phyloP scores from a whole-genome alignment of 2,797 vertebrate species.

The Leptodactylus fallax region DNA sequence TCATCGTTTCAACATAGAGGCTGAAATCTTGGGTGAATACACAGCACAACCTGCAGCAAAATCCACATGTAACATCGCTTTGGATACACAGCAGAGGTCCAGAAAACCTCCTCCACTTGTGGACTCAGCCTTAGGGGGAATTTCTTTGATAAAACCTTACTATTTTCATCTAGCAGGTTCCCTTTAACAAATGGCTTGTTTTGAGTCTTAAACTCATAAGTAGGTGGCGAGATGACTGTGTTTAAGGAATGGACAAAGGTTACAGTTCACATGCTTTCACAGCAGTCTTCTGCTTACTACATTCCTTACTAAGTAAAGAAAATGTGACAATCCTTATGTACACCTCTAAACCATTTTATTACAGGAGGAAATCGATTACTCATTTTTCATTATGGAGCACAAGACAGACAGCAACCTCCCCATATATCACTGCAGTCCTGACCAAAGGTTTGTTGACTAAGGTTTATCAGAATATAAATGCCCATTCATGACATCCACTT shows the following conservation, averaged over 20 bases:
- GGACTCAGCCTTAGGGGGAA: not conserved
- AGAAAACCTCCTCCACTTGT: too few species aligned
- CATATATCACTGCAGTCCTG: not conserved
- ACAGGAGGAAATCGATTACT: not conserved
- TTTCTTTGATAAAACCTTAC: not conserved
- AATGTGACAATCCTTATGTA: not conserved
- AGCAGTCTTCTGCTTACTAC: slow-evolving; percentile 44
- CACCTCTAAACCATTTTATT: not conserved
- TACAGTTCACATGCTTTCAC: slow-evolving; percentile 52
- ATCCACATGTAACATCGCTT: too few species aligned
- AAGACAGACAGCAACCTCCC: not conserved
- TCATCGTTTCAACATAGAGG: too few species aligned
- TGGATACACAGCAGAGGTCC: too few species aligned
- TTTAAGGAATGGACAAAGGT: slow-evolving; percentile 30
- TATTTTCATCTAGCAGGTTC: not conserved
- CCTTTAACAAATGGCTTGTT: not conserved
- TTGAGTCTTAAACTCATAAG: slow-evolving; percentile 5
- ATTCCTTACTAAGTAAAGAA: slow-evolving; percentile 41
- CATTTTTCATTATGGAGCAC: not conserved
- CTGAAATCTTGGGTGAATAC: too few species aligned
- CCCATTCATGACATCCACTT: too few species aligned
- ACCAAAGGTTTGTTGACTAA: too few species aligned
- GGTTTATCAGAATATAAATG: too few species aligned
- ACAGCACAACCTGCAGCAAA: too few species aligned
- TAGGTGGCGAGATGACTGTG: not conserved